Evolutionary conservation across 2,888 invertebrate species (phyloP), one percentile per base, ranked within the genome.

Genomic region (Ecliptopera silaceata): DNA sequence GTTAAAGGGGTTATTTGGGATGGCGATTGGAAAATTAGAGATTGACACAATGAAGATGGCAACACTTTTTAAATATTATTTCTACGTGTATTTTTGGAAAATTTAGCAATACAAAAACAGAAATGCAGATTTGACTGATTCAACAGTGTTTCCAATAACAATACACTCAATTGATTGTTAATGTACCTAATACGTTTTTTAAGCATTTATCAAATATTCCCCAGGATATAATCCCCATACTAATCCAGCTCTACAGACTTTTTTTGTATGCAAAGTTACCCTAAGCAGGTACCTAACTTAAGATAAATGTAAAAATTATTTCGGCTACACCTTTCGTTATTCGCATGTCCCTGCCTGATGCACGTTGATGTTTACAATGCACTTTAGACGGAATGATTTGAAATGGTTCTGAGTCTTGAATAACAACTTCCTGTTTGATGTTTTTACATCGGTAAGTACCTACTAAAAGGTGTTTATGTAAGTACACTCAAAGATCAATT

Each of bases 321-420:
- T 51, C 34, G 15, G 51, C 43, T 26, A 12, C 15, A 17, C 15
- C 34, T 56, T 52, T 44, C 45, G 31, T 39, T 29, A 42, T 1
- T 10, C 22, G 66, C 64, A 64, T 64, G 64, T 53, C 41, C 48
- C 43, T 52, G 36, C 55, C 38, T 50, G 47, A 47, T 50, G 66
- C 66, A 66, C 63, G 66, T 64, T 52, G 64, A 56, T 63, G 62
- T 66, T 60, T 54, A 49, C 48, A 31, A 60, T 26, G 52, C 54
- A 61, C 54, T 43, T 60, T 56, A 45, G 39, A 55, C 45, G 48
- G 12, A 56, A 52, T 38, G 17, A 56, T 12, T 41, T 41, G 38
- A 31, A 56, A 61, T 64, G 64, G 66, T 66, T 64, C 64, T 66
- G 66, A 60, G 66, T 66, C 66, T 29, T 22, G 31, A 53, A 46